Base-by-base conservation (phyloP, 1,140 invertebrate genomes). In the Rhopalosiphum padi region DNA sequence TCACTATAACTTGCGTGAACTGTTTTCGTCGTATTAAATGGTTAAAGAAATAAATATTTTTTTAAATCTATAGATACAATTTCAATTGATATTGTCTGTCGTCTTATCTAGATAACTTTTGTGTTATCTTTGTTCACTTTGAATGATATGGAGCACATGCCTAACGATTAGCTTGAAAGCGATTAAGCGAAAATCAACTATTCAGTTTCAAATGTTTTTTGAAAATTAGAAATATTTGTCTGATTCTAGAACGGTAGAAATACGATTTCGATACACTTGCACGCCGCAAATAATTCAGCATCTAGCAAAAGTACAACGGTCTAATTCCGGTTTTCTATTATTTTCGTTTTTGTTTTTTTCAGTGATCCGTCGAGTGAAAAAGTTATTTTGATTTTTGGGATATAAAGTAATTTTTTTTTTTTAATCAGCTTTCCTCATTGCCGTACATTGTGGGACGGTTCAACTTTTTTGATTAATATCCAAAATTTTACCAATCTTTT, bases 401-500 rank as follows among this genome's bases (percentile, higher is more conserved):
- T 86, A n/a, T 30, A 68, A 68, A 6, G 30, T n/a, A n/a, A n/a
- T 68, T n/a, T 0, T 18, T 68, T 68, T 68, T 60, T 60, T 68
- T 68, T 15, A n/a, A 77, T 21, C 30, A 7, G 25, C 2, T n/a
- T 87, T 87, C 41, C 18, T 37, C 25, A 4, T 48, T 46, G 85
- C 43, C 43, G 15, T 87, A 11, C 22, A 41, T 46, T 37, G 25
- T 37, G 30, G 22, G 30, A 51, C 15, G 23, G n/a, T 88, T 51
- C 22, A 89, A 89, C 87, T 53, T 89, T 89, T 89, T 53, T 89
- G 48, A 89, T 89, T 53, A 89, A 89, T 89, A 53, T 89, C 46
- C 48, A 51, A 89, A 51, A 53, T 35, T 53, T 89, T 89, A 89
- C 87, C 87, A 89, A 89, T 89, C 87, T 89, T 89, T 89, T 89